Base-by-base conservation (phyloP, 2,888 invertebrate species). In the Caenorhabditis drosophilae region DNA sequence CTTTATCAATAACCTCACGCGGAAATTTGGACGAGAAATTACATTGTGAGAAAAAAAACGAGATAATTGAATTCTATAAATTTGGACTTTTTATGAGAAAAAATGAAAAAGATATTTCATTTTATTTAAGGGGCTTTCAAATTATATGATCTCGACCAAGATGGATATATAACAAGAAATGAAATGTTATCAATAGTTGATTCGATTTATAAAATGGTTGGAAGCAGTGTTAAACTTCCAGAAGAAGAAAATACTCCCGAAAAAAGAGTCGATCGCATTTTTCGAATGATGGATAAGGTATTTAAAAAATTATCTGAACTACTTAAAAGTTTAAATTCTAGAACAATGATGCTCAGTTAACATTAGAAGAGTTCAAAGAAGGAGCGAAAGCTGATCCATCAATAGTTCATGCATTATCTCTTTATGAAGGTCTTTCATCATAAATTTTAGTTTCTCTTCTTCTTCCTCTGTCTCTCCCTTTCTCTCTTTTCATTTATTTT, bases 161-260 rank as follows among this genome's bases (percentile, higher is more conserved):
- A 94, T 83, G 94, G 94, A 16, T 94, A 91, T 85, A 94, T 94
- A 84, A 94, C 94, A 57, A 88, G 93, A 77, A 92, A 93, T 80
- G 93, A 94, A 87, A 93, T 95, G 92, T 91, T 93, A 85, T 92
- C 93, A 86, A 95, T 95, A 84, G 94, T 95, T 70, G 93, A 93
- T 85, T 93, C 94, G 64, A 95, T 95, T 84, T 95, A 95, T 86
- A 93, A 93, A 86, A 93, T 93, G 95, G 93, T 95, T 89, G 95
- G 94, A 35, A 73, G 68, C 27, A 75, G 77, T 47, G 79, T 83
- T 4, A 75, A 74, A 40, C 51, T 83, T 23, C 79, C 80, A 6
- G 83, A 84, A 40, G 83, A 83, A 9, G 82, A 82, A 49, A 82
- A 80, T 46, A 83, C 86, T 4, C 86, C 86, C 4, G 85, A 95